Base-by-base conservation (phyloP, 2,113 vertebrate species). In the Solea solea region DNA sequence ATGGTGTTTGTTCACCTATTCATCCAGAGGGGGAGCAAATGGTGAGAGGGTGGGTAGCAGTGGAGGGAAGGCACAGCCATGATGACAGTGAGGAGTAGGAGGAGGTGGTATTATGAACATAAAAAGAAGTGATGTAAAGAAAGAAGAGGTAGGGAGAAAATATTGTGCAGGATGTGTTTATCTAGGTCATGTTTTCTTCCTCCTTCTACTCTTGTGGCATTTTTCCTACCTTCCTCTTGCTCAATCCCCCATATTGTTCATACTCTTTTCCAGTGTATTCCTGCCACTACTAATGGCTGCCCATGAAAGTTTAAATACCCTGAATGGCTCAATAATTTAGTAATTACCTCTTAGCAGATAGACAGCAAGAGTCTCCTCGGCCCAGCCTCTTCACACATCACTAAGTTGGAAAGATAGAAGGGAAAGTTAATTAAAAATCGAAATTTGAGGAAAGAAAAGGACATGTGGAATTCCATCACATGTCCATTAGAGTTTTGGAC, bases 261-360 rank as follows among this genome's bases (percentile, higher is more conserved):
- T 62, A 34, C 34, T 34, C 34, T 34, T 3, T 34, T 34, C 34
- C 34, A 34, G 34, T 34, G 1, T 34, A 34, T 6, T 34, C 34
- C 34, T 34, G 34, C 34, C 34, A 34, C 34, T 34, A 34, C 34
- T 34, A 34, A 34, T 92, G 90, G 89, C 58, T 65, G 44, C 6
- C 70, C 78, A 89, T 90, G 86, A 90, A 93, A 89, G 61, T 89
- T 93, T 89, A 88, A 91, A 89, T 63, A 69, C 63, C 60, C 72
- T 13, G 79, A 90, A 82, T 72, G 80, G 83, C 74, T 87, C 79
- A 85, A 84, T 93, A 86, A 94, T 91, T 89, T 80, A 93, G 90
- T 91, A 85, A 90, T 88, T 81, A 89, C 75, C 69, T 86, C 74
- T 80, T 51, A 72, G 80, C 78, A 80, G 80, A 91, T 56, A 63